Percentiles rank a stretch among this genome's conserved stretches.
Conservation (phyloP, 1,140 invertebrate species). For the Macrosteles quadrilineatus region DNA sequence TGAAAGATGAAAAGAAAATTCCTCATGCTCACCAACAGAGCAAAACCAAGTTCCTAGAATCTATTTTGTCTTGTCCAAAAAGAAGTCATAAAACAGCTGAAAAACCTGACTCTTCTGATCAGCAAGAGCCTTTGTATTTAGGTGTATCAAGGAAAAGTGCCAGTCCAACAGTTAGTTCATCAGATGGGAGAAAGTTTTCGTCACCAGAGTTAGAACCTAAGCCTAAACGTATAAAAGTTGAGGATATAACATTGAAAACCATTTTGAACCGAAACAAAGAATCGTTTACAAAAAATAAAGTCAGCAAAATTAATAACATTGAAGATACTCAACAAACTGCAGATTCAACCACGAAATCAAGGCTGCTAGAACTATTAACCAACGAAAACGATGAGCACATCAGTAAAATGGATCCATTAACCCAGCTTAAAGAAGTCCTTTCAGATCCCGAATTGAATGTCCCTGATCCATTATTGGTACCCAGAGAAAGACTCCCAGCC, state of each 20-base stretch:
- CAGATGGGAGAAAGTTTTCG: slow-evolving; percentile 54
- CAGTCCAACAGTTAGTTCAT: slow-evolving; percentile 32
- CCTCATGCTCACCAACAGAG: slow-evolving; percentile 28
- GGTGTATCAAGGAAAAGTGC: slow-evolving; percentile 54
- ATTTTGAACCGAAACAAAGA: slow-evolving; percentile 41
- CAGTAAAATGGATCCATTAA: slow-evolving; percentile 58
- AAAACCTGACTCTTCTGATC: slow-evolving; percentile 49
- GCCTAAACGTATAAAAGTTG: slow-evolving; percentile 47
- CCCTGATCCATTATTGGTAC: slow-evolving; percentile 77
- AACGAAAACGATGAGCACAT: slow-evolving; percentile 48
- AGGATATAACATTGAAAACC: slow-evolving; percentile 52
- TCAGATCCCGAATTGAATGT: slow-evolving; percentile 67
- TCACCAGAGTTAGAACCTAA: slow-evolving; percentile 40
- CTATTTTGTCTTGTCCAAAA: slow-evolving; percentile 37
- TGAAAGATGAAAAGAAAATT: slow-evolving; percentile 16
- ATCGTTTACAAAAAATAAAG: slow-evolving; percentile 1
- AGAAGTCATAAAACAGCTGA: slow-evolving; percentile 24
- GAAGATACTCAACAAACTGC: slow-evolving; percentile 35
- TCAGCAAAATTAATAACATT: slow-evolving; percentile 31
- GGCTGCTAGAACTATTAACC: slow-evolving; percentile 51
- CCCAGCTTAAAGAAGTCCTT: slow-evolving; percentile 71
- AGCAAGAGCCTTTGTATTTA: slow-evolving; percentile 66
- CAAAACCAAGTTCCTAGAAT: slow-evolving; percentile 39
- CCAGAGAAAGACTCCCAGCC: slow-evolving; percentile 68
- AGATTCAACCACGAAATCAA: slow-evolving; percentile 38